Evolutionary conservation across 2,113 vertebrate genomes (phyloP).

Genomic region (Hippocampus zosterae): DNA sequence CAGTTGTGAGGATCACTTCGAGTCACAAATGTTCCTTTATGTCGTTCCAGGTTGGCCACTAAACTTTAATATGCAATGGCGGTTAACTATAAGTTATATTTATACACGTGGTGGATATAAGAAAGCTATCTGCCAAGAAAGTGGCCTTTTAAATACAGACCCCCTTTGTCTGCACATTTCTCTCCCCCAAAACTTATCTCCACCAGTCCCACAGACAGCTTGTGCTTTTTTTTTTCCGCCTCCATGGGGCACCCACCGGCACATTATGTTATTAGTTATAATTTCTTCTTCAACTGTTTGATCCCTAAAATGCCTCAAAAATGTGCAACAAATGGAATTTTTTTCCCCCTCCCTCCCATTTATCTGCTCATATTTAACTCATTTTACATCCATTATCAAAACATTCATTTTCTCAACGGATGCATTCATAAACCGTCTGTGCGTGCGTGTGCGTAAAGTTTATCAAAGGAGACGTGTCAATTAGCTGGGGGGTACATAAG

Average conservation of each 20-base stretch:
- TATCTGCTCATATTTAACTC: background rate
- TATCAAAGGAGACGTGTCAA: constrained; percentile 65
- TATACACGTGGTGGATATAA: background rate
- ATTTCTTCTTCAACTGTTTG: background rate
- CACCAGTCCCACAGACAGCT: constrained; percentile 37
- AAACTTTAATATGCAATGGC: background rate
- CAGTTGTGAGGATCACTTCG: background rate
- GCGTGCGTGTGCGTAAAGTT: constrained; percentile 22
- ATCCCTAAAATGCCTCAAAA: constrained; percentile 1
- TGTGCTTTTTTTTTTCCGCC: background rate
- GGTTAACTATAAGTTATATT: background rate
- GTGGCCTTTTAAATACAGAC: constrained; percentile 41
- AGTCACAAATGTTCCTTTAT: background rate
- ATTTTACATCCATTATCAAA: background rate
- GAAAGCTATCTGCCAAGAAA: background rate
- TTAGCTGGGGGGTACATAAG: constrained; percentile 49
- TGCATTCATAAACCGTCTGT: background rate
- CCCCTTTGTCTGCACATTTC: constrained; percentile 38
- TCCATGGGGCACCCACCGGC: background rate
- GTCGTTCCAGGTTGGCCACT: background rate
- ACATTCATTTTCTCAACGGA: background rate
- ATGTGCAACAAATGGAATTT: background rate
- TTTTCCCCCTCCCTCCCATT: background rate
- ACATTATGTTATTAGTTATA: background rate
- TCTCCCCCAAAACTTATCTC: constrained; percentile 15